These are phyloP conservation scores for Neotoma lepida DNA, from an alignment of 2,113 vertebrate genomes.

Conservation along the genomic window DNA sequence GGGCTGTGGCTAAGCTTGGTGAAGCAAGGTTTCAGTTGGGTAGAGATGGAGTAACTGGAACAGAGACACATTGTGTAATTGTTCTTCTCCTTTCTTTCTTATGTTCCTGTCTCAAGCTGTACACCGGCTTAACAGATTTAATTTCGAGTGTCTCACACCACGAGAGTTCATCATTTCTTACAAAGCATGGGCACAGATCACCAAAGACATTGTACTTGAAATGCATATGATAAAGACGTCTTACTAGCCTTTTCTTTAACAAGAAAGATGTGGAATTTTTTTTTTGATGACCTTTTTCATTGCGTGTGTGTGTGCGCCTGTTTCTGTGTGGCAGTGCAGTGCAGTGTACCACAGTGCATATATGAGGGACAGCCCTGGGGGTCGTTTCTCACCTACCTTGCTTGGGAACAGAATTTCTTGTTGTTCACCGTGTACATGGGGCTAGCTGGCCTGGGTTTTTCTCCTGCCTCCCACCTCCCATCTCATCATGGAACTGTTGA, in stretches of 20 bases:
- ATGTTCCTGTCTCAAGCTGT: background rate
- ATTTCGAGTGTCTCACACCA: background rate
- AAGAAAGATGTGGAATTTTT: background rate
- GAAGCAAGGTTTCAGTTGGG: constrained; percentile 66
- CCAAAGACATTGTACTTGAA: background rate
- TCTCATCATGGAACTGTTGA: too few species aligned
- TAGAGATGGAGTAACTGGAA: constrained; percentile 57
- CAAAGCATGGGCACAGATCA: background rate
- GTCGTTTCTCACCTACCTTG: background rate
- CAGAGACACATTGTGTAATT: constrained; percentile 57
- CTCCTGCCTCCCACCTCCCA: background rate
- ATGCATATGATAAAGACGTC: background rate
- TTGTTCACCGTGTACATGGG: background rate
- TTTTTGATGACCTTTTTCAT: background rate
- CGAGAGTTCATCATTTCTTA: background rate
- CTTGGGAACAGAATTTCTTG: background rate
- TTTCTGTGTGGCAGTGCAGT: background rate
- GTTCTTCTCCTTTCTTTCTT: constrained; percentile 61
- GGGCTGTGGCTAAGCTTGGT: constrained; percentile 28
- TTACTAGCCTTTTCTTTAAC: background rate
- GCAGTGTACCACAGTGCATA: background rate
- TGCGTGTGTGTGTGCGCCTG: background rate
- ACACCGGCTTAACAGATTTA: background rate
- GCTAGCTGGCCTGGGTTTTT: background rate
- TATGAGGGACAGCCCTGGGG: background rate